A percentile compares a stretch with the other conserved stretches of the same genome.
These are phyloP conservation scores for Baccha elongata DNA, from an alignment of 2,888 invertebrate genomes.

Conservation along the genomic window DNA sequence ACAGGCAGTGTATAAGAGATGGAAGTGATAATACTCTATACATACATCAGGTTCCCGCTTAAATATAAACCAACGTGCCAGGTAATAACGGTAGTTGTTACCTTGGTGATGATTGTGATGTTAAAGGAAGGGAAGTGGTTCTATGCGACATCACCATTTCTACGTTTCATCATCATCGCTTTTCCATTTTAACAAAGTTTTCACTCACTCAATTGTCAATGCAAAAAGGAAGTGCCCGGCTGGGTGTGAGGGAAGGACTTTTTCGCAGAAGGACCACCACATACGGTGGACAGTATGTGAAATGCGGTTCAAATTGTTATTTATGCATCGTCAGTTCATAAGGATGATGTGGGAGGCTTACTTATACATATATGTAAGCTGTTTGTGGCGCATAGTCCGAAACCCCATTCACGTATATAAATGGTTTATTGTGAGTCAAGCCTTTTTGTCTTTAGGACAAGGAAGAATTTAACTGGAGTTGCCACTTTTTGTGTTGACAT, in stretches of 20 bases:
- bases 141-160: not conserved
- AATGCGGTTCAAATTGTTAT: no score
- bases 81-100: constrained; percentile 41
- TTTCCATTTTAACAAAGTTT: not conserved
- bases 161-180: not conserved
- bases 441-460: no score
- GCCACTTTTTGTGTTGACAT: no score
- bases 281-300: no score
- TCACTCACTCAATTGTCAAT: not conserved
- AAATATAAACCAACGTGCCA: constrained; percentile 1
- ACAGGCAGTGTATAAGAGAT: constrained; percentile 4
- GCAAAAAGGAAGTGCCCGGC: not conserved
- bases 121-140: not conserved
- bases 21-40: not conserved
- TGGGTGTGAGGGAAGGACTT: not conserved
- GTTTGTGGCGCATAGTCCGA: no score
- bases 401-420: no score
- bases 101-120: constrained; percentile 38
- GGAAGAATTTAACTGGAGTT: no score
- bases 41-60: not conserved
- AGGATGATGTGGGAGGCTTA: no score
- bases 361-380: no score
- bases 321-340: no score
- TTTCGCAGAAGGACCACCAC: no score
- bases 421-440: no score